Base-by-base conservation (phyloP, 2,888 invertebrate species). In the Cinara cedri region DNA sequence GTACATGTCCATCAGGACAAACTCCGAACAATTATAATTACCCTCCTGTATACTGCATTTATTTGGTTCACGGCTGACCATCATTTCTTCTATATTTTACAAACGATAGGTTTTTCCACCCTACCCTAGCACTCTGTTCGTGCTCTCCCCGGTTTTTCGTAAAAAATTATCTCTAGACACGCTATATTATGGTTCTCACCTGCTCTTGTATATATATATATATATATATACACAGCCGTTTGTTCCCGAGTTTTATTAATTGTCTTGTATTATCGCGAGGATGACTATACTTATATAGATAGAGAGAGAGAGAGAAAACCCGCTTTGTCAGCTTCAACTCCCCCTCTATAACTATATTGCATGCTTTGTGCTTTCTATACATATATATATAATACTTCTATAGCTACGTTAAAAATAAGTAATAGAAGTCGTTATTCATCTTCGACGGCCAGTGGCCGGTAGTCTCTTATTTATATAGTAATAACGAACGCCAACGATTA, bases 341-440 rank as follows among this genome's bases (percentile, higher is more conserved):
- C 68, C 75, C 60, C 57, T 34, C 34, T 34, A 34, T 4, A 24
- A 42, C 55, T 24, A n/a, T 76, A 63, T 65, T 65, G 54, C 63
- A 24, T 54, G 54, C 9, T 1, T 11, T 34, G 42, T n/a, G n/a
- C n/a, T n/a, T n/a, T n/a, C n/a, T n/a, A n/a, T n/a, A n/a, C n/a
- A n/a, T 24, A n/a, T 26, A 42, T 54, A 63, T 13, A 21, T 1
- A 16, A 49, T 14, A 62, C 34, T 54, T 34, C 42, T 75, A 34
- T 34, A 34, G 16, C 13, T 21, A 44, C 21, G 63, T 54, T 65
- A 42, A 75, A 75, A 75, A 75, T 75, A 75, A 75, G 24, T 75
- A 75, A 75, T 75, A 75, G 74, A 75, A 75, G 51, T 42, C 63
- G 63, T 75, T 75, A 75, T 65, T 75, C 74, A 75, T 75, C 74